Conservation (phyloP, 2,113 vertebrate genomes). For the pig (Sus scrofa) region T2T-Sscrofa CM000813.6:147321001-147321500, state of each 20-base stretch:
- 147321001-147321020: neutral
- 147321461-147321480: neutral
- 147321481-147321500: neutral
- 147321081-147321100: constrained; percentile 72
- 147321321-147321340: constrained; percentile 69
- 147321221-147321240: neutral
- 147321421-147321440: constrained; percentile 44
- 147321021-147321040: constrained; percentile 22
- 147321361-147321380: constrained; percentile 68
- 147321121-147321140: neutral
- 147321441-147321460: neutral
- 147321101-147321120: constrained; percentile 74
- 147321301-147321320: constrained; percentile 75
- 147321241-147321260: neutral
- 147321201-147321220: neutral
- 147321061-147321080: constrained; percentile 75
- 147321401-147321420: constrained; percentile 80
- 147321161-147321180: neutral
- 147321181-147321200: neutral
- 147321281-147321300: constrained; percentile 67
- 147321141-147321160: neutral
- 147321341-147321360: constrained; percentile 70
- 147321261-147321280: neutral
- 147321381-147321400: constrained; percentile 74
- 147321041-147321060: constrained; percentile 75